Evolutionary conservation across 2,888 invertebrate species (phyloP).

Genomic region (Parnassius glacialis): DNA sequence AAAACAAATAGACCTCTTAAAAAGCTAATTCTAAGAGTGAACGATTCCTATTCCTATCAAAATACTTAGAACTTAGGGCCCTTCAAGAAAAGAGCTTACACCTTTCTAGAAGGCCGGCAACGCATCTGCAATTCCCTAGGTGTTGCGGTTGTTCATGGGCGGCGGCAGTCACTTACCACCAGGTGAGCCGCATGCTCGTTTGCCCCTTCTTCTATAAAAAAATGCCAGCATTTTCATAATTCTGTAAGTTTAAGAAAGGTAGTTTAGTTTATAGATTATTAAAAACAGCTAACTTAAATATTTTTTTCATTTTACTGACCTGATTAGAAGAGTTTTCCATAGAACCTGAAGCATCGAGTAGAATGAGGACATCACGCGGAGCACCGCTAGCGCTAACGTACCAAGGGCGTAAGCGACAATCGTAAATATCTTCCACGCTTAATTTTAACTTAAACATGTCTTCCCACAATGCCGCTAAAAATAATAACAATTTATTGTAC

Average conservation of each 20-base stretch:
- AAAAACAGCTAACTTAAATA: neutral
- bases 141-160: too few species aligned
- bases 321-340: slow-evolving; percentile 65
- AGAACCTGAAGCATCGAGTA: slow-evolving; percentile 69
- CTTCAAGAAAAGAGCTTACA: too few species aligned
- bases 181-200: too few species aligned
- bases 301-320: slow-evolving; percentile 27
- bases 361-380: slow-evolving; percentile 65
- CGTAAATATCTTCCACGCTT: slow-evolving; percentile 56
- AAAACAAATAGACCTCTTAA: too few species aligned
- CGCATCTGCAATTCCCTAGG: too few species aligned
- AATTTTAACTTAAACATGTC: slow-evolving; percentile 57
- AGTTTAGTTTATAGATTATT: neutral
- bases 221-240: neutral
- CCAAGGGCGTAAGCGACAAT: slow-evolving; percentile 72
- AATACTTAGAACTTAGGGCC: too few species aligned
- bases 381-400: slow-evolving; percentile 71
- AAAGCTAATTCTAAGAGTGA: too few species aligned
- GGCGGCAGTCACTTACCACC: too few species aligned
- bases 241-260: neutral
- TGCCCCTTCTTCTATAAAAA: too few species aligned
- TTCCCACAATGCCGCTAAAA: slow-evolving; percentile 64
- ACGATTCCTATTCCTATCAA: too few species aligned
- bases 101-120: too few species aligned
- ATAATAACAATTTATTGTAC: neutral